Conservation (phyloP, 2,797 vertebrate genomes). For the Lemur catta region DNA sequence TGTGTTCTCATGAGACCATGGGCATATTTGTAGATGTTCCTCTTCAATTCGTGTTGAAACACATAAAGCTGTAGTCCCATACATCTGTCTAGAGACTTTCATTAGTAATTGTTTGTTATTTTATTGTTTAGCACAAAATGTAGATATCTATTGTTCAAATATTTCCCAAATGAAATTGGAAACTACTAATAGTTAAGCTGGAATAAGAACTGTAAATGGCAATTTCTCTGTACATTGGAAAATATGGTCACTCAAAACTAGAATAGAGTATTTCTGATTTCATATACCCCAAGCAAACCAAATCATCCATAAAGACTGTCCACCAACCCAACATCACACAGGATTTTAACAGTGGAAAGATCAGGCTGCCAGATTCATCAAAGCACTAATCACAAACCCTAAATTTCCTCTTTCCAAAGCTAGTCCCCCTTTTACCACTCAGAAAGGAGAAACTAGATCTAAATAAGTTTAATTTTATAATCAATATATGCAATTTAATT, state of each 20-base stretch:
- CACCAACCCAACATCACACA: neutral
- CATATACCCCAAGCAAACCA: neutral
- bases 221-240: neutral
- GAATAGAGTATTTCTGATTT: neutral
- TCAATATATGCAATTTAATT: neutral
- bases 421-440: neutral
- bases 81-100: neutral
- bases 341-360: neutral
- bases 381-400: neutral
- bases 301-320: neutral
- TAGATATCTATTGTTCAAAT: neutral
- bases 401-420: neutral
- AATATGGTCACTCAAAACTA: neutral
- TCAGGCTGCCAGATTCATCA: neutral
- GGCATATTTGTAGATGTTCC: neutral
- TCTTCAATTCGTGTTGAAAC: neutral
- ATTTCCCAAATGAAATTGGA: neutral
- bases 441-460: neutral
- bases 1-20: too few relatives aligned
- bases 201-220: neutral
- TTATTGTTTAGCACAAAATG: neutral
- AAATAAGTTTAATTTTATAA: neutral
- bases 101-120: neutral
- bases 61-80: neutral
- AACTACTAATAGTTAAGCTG: neutral